Evolutionary conservation across 2,797 vertebrate genomes (phyloP).

Genomic region (Psittacula echo): DNA sequence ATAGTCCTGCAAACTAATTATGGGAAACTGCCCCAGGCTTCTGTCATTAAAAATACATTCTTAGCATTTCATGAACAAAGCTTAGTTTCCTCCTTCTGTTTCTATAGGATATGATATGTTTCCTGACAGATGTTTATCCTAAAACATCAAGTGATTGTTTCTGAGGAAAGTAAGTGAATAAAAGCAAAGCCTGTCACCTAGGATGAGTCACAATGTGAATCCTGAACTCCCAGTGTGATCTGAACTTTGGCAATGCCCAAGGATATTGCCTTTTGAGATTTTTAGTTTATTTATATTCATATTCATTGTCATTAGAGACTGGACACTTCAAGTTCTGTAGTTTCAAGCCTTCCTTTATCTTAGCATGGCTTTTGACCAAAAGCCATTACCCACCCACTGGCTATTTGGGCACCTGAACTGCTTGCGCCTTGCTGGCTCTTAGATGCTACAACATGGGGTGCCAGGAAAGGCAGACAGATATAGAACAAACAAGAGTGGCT

Average conservation of each 20-base stretch:
- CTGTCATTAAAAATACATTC: slow-evolving; percentile 55
- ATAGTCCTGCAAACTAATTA: slow-evolving; percentile 53
- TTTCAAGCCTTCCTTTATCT: not conserved
- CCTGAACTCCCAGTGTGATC: not conserved
- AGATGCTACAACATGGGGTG: fast-evolving
- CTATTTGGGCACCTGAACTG: not conserved
- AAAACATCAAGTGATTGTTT: slow-evolving; percentile 34
- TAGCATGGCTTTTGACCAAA: slow-evolving; percentile 9
- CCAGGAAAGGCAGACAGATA: slow-evolving; percentile 26
- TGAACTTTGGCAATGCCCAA: not conserved
- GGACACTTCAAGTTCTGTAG: not conserved
- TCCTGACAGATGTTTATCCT: slow-evolving; percentile 63
- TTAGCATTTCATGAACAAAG: slow-evolving; percentile 61
- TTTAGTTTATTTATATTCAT: not conserved
- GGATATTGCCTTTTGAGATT: not conserved
- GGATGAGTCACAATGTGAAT: not conserved
- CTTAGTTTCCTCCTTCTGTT: slow-evolving; percentile 53
- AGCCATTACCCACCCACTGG: not conserved
- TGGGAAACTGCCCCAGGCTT: slow-evolving; percentile 39
- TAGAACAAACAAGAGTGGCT: not conserved
- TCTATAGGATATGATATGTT: slow-evolving; percentile 59
- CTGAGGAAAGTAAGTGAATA: slow-evolving; percentile 22
- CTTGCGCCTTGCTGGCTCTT: not conserved
- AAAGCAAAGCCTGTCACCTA: not conserved
- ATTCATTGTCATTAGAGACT: not conserved